These are phyloP conservation scores for Poeciliopsis retropinna DNA, from an alignment of 2,113 vertebrate species.

Conservation along the genomic window DNA sequence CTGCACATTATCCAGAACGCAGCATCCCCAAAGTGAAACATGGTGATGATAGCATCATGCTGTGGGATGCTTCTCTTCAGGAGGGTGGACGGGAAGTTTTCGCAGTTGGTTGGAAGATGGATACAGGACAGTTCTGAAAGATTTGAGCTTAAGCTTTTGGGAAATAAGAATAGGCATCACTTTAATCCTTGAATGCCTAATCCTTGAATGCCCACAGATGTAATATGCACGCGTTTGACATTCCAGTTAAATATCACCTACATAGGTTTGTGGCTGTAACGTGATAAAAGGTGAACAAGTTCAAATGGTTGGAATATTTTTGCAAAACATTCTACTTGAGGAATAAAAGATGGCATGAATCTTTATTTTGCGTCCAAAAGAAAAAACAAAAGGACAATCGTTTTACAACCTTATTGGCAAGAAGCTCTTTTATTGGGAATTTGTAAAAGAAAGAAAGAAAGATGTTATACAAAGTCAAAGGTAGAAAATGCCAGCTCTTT, in stretches of 20 bases:
- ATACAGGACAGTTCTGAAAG: no score
- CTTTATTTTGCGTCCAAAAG: not conserved
- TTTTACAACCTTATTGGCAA: not conserved
- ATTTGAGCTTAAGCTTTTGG: not conserved
- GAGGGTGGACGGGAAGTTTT: no score
- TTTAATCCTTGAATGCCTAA: not conserved
- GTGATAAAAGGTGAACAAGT: not conserved
- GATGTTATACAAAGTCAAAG: not conserved
- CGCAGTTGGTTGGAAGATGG: no score
- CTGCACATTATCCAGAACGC: not conserved
- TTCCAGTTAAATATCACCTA: not conserved
- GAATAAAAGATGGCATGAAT: not conserved
- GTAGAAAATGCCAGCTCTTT: not conserved
- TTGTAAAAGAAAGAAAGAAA: not conserved
- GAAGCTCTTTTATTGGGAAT: not conserved
- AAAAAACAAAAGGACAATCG: not conserved
- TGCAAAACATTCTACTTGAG: not conserved
- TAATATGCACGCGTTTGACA: not conserved
- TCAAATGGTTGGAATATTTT: not conserved
- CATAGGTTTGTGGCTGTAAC: not conserved
- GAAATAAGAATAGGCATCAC: not conserved
- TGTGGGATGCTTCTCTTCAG: not conserved
- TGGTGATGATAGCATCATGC: not conserved
- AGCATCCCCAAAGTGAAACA: not conserved
- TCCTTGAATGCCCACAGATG: not conserved